Evolutionary conservation across 2,797 vertebrate genomes (phyloP), one percentile per base, ranked within the genome.

Genomic region (Dipus sagitta): DNA sequence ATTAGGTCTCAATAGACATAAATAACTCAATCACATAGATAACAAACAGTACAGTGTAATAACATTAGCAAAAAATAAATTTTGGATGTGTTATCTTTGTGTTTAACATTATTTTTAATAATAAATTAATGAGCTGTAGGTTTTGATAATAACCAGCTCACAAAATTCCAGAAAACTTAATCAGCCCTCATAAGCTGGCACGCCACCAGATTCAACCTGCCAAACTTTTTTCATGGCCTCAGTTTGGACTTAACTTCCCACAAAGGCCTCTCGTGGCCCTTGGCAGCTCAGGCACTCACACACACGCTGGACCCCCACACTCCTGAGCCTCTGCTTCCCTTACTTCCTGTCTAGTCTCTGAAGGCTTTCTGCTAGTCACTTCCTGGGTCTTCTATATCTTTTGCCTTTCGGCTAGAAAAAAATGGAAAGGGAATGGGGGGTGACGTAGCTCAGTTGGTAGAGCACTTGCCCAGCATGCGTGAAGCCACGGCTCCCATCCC

Each of bases 121-220:
- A 14, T 60, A 76, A 52, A 38, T 64, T 93, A 60, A 86, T 81
- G 79, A 75, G 26, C 21, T 74, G 64, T 30, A 71, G 71, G 38
- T 70, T 3, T 6, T 42, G 52, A 70, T 71, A 60, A 76, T 54
- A 91, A 67, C 8, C 30, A 92, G 52, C 54, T 83, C 18, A 28
- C 62, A 89, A 82, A 83, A 76, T 95, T 84, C 72, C 75, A 91
- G 47, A 80, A 88, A 89, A 79, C 81, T 91, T 52, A 32, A 30
- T 91, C 38, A 38, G 26, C 21, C 79, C 70, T 79, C 86, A 12
- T 23, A 28, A 91, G n/a, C 12, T 72, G 80, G 26, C n/a, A 78
- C 7, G 68, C 58, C 52, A 62, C 3, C 72, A 42, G 67, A 70
- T 90, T 85, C 9, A 0, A 81, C 32, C 65, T 90, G 30, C 64